Conservation (phyloP, 2,797 vertebrate species). For the Sphenopsis melanotis region DNA sequence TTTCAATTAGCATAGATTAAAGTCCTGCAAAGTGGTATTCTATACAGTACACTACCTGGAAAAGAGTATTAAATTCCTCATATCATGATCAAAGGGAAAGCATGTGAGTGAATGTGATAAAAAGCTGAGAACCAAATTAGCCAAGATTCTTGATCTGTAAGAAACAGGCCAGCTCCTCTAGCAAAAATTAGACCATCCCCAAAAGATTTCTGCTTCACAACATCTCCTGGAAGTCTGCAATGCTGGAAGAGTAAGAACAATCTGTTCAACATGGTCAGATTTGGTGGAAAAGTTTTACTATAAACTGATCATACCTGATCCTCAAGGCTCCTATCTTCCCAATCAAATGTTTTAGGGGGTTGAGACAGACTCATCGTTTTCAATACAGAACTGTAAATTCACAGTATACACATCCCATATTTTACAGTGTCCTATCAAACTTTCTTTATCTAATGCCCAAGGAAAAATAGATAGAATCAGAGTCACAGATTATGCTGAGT, state of each 20-base stretch:
- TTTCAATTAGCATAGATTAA: background rate
- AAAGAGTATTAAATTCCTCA: background rate
- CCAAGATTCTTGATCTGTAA: background rate
- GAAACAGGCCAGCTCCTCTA: rapidly evolving
- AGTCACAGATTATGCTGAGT: background rate
- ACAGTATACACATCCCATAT: background rate
- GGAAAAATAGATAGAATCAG: background rate
- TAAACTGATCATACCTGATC: background rate
- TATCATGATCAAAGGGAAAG: background rate
- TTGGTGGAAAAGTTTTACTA: background rate
- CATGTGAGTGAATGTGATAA: background rate
- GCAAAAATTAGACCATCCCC: background rate
- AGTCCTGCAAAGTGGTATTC: background rate
- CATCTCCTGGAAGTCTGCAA: background rate
- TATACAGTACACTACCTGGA: background rate
- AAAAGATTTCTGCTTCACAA: background rate
- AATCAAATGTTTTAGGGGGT: background rate
- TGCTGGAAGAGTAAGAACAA: background rate
- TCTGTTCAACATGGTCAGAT: background rate
- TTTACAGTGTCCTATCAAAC: background rate
- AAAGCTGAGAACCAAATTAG: background rate
- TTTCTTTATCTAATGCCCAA: background rate
- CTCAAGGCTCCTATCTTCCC: background rate
- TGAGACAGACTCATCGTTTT: background rate
- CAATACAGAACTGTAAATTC: background rate